A percentile compares a stretch with the other conserved stretches of the same genome.
phyloP scores from a whole-genome alignment of 2,888 invertebrate genomes.

The Lissonota sp. region DNA sequence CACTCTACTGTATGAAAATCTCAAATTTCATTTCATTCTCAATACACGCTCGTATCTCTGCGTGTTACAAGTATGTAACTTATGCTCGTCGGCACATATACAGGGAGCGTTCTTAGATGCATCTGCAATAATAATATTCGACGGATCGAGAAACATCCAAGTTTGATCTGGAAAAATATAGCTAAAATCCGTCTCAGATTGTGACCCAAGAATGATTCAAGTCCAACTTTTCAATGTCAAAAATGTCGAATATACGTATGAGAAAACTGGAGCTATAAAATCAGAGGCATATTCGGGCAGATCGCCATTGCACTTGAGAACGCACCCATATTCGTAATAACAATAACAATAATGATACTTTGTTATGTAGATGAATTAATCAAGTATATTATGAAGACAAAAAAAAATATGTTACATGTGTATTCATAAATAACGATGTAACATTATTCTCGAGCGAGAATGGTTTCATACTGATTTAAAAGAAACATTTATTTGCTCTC shows the following conservation, averaged over 20 bases:
- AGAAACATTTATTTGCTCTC: too few species aligned
- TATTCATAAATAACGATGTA: constrained; percentile 53
- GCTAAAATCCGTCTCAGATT: constrained; percentile 13
- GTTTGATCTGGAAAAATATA: neutral
- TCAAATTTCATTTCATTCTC: neutral
- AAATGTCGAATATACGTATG: constrained; percentile 5
- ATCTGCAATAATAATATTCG: neutral
- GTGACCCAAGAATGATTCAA: constrained; percentile 32
- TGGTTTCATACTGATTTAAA: too few species aligned
- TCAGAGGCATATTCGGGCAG: neutral
- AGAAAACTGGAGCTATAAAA: neutral
- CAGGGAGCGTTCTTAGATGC: neutral
- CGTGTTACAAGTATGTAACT: neutral
- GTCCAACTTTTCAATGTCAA: constrained; percentile 25
- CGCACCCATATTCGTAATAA: neutral
- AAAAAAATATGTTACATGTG: constrained; percentile 53
- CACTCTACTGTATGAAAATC: neutral
- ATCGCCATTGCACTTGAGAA: neutral
- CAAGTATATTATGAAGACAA: constrained; percentile 39
- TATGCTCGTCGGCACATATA: neutral
- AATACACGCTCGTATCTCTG: neutral
- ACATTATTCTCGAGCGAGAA: neutral
- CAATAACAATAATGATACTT: constrained; percentile 45
- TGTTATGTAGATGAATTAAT: constrained; percentile 64
- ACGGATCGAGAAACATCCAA: neutral